These are phyloP conservation scores for western clawed frog (Xenopus tropicalis) DNA, from an alignment of 2,113 vertebrate species.

Conservation along the genomic window UCB_Xtro_10.0 CM004447.2:146988001-146988500, in stretches of 20 bases:
- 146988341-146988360: constrained; percentile 71
- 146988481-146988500: constrained; percentile 88
- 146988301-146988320: constrained; percentile 82
- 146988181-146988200: constrained; percentile 59
- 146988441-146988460: constrained; percentile 80
- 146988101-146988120: constrained; percentile 70
- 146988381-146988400: constrained; percentile 59
- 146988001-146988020: constrained; percentile 74
- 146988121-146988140: constrained; percentile 83
- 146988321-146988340: constrained; percentile 82
- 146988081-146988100: constrained; percentile 62
- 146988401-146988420: constrained; percentile 69
- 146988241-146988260: constrained; percentile 85
- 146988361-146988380: constrained; percentile 53
- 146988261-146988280: constrained; percentile 67
- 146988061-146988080: constrained; percentile 95
- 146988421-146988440: constrained; percentile 87
- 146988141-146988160: constrained; percentile 82
- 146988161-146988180: constrained; percentile 56
- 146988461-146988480: constrained; percentile 70
- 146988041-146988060: constrained; percentile 63
- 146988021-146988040: constrained; percentile 75
- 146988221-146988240: constrained; percentile 65
- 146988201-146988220: constrained; percentile 61
- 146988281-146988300: constrained; percentile 74